Conservation (phyloP, 2,797 vertebrate species). For the Neomorphus geoffroyi region DNA sequence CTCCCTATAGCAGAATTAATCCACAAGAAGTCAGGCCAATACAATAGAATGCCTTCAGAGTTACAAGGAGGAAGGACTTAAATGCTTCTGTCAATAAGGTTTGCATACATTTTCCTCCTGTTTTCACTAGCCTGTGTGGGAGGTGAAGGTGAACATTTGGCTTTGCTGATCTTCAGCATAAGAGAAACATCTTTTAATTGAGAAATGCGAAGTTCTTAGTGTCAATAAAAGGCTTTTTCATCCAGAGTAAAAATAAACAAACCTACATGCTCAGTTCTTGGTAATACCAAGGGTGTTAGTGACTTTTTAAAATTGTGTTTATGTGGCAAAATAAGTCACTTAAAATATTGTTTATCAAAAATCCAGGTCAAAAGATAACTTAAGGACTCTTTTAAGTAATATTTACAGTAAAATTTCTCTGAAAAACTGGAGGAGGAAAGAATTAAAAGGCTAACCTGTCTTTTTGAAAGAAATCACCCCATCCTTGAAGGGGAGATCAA, state of each 20-base stretch:
- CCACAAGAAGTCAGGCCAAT: background rate
- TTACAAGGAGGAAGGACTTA: background rate
- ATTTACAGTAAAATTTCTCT: background rate
- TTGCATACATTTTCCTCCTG: background rate
- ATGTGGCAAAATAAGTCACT: background rate
- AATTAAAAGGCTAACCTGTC: background rate
- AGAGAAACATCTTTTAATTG: constrained; percentile 4
- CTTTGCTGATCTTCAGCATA: background rate
- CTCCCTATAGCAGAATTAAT: background rate
- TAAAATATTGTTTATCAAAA: constrained; percentile 11
- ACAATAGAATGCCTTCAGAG: background rate
- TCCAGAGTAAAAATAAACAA: constrained; percentile 4
- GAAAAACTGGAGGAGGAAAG: background rate
- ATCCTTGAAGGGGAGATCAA: background rate
- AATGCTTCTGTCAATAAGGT: background rate
- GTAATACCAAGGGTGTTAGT: background rate
- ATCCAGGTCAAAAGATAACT: background rate
- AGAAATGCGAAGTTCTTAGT: background rate
- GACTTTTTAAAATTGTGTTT: background rate
- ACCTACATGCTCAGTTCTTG: background rate
- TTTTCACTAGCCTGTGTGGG: background rate
- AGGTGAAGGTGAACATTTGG: background rate
- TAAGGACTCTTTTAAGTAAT: background rate
- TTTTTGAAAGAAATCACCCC: background rate
- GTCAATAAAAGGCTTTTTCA: background rate